Evolutionary conservation across 2,113 vertebrate genomes (phyloP), one percentile per base, ranked within the genome.

Genomic region (Microcebus lehilahytsara): DNA sequence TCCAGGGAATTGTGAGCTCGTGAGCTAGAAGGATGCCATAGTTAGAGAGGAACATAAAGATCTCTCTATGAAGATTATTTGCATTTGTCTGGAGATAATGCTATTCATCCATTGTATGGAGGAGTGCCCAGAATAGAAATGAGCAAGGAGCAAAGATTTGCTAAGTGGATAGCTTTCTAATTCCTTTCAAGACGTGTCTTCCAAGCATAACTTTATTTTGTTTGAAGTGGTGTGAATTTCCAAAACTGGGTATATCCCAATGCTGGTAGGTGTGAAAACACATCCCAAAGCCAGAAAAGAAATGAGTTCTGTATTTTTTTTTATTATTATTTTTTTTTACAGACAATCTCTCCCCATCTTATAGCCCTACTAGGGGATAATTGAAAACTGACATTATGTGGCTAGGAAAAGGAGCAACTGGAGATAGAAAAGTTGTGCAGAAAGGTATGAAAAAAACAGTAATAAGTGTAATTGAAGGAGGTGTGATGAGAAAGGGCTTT

Each of bases 51-150:
- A 96, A 97, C 96, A 95, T 87, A 83, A 95, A 86, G 89, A 60
- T 89, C 86, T 95, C 51, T 95, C 72, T 69, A 51, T 67, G 86
- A 92, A 93, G 74, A 95, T 87, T 75, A 91, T 96, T 97, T 96
- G 93, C 89, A 71, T 97, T 93, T 96, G 83, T 96, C 89, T 93
- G 72, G 77, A 97, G 89, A 94, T 96, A 92, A 83, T 20, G 9
- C 72, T 87, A 58, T 95, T 91, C 89, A 87, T 80, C 83, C 75
- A 84, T 49, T 58, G 42, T 79, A 71, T 72, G 84, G 96, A 97
- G 42, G 23, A 56, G n/a, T 75, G 89, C 86, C 86, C 89, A 89
- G 79, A 97, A 96, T 74, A 96, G 93, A 94, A 96, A 97, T 96
- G 89, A 75, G 64, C 51, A 86, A 67, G 20, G 56, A 96, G 85